phyloP scores from a whole-genome alignment of 2,113 vertebrate genomes.

The Erinaceus europaeus region DNA sequence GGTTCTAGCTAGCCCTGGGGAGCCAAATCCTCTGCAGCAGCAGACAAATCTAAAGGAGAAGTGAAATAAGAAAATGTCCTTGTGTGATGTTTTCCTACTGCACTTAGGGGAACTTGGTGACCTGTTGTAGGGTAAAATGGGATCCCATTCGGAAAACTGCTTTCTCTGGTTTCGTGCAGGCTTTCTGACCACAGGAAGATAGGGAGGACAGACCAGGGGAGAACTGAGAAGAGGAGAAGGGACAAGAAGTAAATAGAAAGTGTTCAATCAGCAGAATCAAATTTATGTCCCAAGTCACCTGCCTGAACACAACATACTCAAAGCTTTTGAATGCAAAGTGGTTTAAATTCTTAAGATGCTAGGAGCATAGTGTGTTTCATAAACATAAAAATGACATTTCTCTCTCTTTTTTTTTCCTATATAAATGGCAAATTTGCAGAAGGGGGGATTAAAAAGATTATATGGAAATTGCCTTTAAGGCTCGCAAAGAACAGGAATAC shows the following conservation, averaged over 20 bases:
- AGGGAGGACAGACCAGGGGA: no score
- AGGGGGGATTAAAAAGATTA: slow-evolving; percentile 49
- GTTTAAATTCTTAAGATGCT: slow-evolving; percentile 61
- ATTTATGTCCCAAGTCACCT: slow-evolving; percentile 68
- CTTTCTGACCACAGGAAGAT: slow-evolving; percentile 69
- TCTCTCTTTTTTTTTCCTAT: slow-evolving; percentile 76
- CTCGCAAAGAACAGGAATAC: slow-evolving; percentile 63
- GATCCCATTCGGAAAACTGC: slow-evolving; percentile 29
- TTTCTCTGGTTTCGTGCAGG: slow-evolving; percentile 46
- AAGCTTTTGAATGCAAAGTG: slow-evolving; percentile 33
- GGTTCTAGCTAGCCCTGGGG: neutral
- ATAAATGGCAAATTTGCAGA: slow-evolving; percentile 75
- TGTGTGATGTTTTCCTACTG: neutral
- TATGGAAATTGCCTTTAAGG: slow-evolving; percentile 65
- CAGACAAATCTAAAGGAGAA: slow-evolving; percentile 11
- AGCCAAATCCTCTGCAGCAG: slow-evolving; percentile 13
- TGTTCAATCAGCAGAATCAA: neutral
- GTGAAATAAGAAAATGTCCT: slow-evolving; percentile 46
- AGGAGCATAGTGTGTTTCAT: slow-evolving; percentile 67
- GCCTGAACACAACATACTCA: slow-evolving; percentile 18
- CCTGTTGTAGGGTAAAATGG: slow-evolving; percentile 55
- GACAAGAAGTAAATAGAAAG: slow-evolving; percentile 33
- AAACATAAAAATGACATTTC: slow-evolving; percentile 79
- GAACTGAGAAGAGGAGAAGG: neutral
- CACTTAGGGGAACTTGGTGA: slow-evolving; percentile 15